phyloP scores from a whole-genome alignment of 35 echinoderm and acorn worm species.

The Patiria miniata region DNA sequence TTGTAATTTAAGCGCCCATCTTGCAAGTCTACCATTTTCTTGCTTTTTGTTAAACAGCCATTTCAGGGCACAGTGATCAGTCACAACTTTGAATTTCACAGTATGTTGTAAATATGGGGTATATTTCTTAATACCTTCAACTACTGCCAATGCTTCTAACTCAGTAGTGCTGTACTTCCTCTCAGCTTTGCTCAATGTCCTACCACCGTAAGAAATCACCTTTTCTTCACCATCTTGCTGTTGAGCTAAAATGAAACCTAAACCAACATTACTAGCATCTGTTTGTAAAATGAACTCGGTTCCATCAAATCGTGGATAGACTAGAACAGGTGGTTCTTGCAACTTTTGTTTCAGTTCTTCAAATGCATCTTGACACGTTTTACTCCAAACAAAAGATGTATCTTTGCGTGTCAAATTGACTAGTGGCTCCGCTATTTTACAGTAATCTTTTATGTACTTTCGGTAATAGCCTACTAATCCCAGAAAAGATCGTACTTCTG shows the following conservation, averaged over 20 bases:
- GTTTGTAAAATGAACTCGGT: conserved; percentile 34
- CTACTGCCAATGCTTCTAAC: neutral
- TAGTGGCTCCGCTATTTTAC: too few relatives aligned
- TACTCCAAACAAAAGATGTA: conserved; percentile 1
- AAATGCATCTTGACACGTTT: conserved; percentile 7
- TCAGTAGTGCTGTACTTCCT: neutral
- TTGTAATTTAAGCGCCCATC: too few relatives aligned
- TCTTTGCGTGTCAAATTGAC: too few relatives aligned
- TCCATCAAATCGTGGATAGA: conserved; percentile 6
- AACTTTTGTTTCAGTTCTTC: too few relatives aligned
- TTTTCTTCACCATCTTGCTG: neutral
- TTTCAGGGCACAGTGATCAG: too few relatives aligned
- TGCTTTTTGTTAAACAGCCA: too few relatives aligned
- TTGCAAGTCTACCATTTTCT: too few relatives aligned
- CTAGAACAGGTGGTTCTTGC: neutral
- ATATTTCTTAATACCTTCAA: neutral
- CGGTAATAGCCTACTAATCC: too few relatives aligned
- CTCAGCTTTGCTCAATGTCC: neutral
- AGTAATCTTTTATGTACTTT: too few relatives aligned
- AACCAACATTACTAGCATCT: neutral
- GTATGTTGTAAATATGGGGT: neutral
- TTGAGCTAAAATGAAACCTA: too few relatives aligned
- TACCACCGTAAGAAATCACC: neutral
- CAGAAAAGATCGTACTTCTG: conserved; percentile 12
- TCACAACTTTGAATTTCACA: neutral